These are phyloP conservation scores for Oxyteleia sp. DNA, from an alignment of 2,888 invertebrate species.

Conservation along the genomic window DNA sequence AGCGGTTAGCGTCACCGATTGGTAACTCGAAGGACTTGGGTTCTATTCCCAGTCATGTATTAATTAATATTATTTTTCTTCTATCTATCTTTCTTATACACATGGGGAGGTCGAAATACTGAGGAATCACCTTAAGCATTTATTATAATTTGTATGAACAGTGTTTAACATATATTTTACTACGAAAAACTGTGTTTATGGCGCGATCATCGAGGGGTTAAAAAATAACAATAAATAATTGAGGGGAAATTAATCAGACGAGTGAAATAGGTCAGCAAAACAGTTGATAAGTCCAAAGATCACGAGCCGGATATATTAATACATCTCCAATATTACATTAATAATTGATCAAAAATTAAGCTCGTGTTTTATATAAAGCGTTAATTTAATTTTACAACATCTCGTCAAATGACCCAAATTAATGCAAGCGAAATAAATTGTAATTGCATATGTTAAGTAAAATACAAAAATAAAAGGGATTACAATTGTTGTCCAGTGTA, in stretches of 20 bases:
- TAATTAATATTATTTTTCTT: too few species aligned
- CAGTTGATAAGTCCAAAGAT: neutral
- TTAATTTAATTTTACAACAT: neutral
- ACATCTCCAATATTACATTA: constrained; percentile 6
- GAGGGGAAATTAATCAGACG: neutral
- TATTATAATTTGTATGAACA: too few species aligned
- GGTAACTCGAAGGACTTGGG: too few species aligned
- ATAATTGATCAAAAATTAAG: constrained; percentile 8
- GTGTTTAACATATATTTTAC: too few species aligned
- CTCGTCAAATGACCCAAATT: neutral
- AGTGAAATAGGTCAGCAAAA: constrained; percentile 24
- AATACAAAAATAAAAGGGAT: too few species aligned
- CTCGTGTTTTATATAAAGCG: neutral
- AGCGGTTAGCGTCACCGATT: too few species aligned
- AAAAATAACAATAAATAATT: neutral
- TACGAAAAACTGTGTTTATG: neutral
- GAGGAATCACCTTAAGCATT: too few species aligned
- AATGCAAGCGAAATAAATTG: neutral
- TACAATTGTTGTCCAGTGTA: too few species aligned
- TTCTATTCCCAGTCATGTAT: too few species aligned
- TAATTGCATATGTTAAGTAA: too few species aligned
- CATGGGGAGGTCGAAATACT: too few species aligned
- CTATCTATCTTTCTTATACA: too few species aligned
- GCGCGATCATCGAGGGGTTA: neutral
- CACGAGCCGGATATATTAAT: constrained; percentile 1